Evolutionary conservation across 1,140 invertebrate species (phyloP).

Genomic region (Agrypnia vestita): DNA sequence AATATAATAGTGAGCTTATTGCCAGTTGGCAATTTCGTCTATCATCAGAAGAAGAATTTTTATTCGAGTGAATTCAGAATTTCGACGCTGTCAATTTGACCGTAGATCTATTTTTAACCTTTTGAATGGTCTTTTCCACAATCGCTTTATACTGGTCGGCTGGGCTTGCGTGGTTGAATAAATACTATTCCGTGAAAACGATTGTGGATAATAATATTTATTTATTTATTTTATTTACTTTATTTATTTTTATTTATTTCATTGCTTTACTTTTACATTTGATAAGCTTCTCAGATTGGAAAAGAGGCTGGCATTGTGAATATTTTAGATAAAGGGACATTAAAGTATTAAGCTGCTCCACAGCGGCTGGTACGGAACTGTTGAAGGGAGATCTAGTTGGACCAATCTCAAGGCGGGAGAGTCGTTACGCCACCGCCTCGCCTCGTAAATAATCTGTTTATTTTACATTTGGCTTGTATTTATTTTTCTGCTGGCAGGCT

Average conservation of each 20-base stretch:
- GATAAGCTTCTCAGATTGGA: not conserved
- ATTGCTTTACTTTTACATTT: no score
- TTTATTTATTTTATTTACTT: not conserved
- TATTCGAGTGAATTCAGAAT: no score
- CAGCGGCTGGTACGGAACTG: not conserved
- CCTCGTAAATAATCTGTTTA: constrained; percentile 56
- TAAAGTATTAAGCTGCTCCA: constrained; percentile 27
- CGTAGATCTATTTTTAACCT: no score
- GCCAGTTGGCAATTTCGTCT: no score
- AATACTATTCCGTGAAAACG: not conserved
- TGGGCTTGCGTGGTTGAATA: no score
- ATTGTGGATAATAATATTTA: not conserved
- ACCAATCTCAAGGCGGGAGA: constrained; percentile 10
- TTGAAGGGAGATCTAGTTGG: constrained; percentile 19
- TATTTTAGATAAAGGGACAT: constrained; percentile 33
- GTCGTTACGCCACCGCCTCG: constrained; percentile 15
- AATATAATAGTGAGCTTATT: no score
- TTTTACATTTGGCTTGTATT: constrained; percentile 50
- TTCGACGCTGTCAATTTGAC: no score
- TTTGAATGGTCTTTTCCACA: no score
- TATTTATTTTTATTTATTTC: no score
- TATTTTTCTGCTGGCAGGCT: constrained; percentile 51
- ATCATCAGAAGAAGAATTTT: no score
- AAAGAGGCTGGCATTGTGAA: constrained; percentile 3
- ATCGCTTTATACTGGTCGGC: no score